A percentile compares a stretch with the other conserved stretches of the same genome.
Evolutionary conservation across 1,140 invertebrate genomes (phyloP).

Genomic region (Druon quercuslanigerum): DNA sequence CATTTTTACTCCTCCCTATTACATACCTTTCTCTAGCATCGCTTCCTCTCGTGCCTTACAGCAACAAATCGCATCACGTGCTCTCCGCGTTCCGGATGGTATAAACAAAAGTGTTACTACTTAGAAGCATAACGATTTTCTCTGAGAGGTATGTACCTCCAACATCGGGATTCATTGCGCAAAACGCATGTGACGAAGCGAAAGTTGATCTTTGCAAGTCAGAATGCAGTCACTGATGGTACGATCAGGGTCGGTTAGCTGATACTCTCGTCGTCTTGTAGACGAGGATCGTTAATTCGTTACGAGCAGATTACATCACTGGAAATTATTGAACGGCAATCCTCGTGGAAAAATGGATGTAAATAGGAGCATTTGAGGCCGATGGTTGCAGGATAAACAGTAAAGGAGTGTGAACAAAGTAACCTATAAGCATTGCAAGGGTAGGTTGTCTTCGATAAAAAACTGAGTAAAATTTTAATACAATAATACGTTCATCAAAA

Average conservation of each 20-base stretch:
- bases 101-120: background rate
- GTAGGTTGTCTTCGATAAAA: too few species aligned
- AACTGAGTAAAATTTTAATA: too few species aligned
- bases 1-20: too few species aligned
- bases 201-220: constrained; percentile 54
- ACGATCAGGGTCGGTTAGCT: constrained; percentile 28
- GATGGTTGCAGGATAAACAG: constrained; percentile 15
- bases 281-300: constrained; percentile 5
- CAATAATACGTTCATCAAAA: too few species aligned
- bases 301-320: constrained; percentile 1
- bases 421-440: too few species aligned
- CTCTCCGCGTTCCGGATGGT: background rate
- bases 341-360: background rate
- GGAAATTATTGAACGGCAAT: constrained; percentile 16
- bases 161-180: constrained; percentile 45
- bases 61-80: background rate
- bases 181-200: constrained; percentile 57
- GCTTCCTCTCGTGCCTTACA: too few species aligned
- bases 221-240: constrained; percentile 26
- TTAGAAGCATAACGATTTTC: constrained; percentile 11
- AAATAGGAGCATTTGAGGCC: constrained; percentile 11
- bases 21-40: too few species aligned
- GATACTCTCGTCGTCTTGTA: constrained; percentile 7
- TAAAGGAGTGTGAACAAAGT: too few species aligned
- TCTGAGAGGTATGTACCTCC: constrained; percentile 12